Percentiles rank a stretch among this genome's conserved stretches.
Evolutionary conservation across 2,797 vertebrate species (phyloP).

Genomic region (Chiloscyllium punctatum): DNA sequence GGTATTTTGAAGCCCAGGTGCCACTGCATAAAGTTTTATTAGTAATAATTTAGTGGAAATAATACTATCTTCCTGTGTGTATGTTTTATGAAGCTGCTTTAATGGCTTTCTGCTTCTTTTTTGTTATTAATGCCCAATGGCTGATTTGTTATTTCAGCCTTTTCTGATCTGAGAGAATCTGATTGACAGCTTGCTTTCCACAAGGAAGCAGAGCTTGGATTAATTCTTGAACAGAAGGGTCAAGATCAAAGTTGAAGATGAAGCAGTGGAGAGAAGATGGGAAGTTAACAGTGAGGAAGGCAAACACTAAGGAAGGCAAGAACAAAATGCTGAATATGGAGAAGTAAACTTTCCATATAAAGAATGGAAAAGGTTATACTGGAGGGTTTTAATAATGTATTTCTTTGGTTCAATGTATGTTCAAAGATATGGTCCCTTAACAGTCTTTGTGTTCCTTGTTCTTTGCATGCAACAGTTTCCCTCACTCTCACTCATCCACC

Average conservation of each 20-base stretch:
- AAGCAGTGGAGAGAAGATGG: neutral
- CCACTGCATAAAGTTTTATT: neutral
- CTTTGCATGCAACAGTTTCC: neutral
- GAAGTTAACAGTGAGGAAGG: neutral
- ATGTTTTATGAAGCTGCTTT: neutral
- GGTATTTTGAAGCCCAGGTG: neutral
- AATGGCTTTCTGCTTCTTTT: neutral
- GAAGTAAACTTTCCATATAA: neutral
- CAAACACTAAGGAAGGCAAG: neutral
- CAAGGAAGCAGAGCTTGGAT: neutral
- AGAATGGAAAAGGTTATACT: neutral
- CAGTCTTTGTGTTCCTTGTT: neutral
- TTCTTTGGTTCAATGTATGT: neutral
- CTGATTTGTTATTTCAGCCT: slow-evolving; percentile 24
- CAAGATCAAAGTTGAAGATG: neutral
- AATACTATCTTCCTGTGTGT: neutral
- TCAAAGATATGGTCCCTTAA: neutral
- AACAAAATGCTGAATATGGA: neutral
- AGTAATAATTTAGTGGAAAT: slow-evolving; percentile 7
- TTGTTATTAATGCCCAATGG: slow-evolving; percentile 3
- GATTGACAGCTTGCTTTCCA: neutral
- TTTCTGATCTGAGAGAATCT: neutral
- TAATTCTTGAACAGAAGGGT: neutral
- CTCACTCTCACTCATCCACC: neutral
- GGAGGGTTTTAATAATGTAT: no score